These are phyloP conservation scores for Spinus olivaceus DNA, from an alignment of 2,797 vertebrate genomes.

Conservation along the genomic window DNA sequence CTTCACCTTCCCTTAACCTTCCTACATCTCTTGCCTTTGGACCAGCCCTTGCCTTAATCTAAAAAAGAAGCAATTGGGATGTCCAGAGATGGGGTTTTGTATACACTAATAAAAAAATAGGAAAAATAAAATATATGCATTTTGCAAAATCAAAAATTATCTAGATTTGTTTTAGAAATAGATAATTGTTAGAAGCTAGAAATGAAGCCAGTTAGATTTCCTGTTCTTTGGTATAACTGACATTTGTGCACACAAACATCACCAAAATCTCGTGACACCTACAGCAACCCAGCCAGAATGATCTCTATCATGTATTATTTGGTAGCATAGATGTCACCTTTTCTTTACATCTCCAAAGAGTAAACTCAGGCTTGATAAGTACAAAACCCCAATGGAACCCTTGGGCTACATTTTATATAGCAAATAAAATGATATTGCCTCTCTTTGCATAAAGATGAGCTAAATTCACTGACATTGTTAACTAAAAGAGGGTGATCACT, in stretches of 20 bases:
- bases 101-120: neutral
- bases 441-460: neutral
- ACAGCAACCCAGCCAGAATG: neutral
- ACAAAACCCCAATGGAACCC: neutral
- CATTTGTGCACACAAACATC: neutral
- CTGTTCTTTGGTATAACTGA: neutral
- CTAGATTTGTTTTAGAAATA: neutral
- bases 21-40: neutral
- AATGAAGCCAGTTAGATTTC: neutral
- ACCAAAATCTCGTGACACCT: neutral
- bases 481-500: neutral
- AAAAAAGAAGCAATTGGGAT: neutral
- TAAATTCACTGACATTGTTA: neutral
- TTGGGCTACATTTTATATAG: neutral
- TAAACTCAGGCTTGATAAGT: neutral
- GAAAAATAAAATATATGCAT: neutral
- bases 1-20: neutral
- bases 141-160: neutral
- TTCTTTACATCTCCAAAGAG: neutral
- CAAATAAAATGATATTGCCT: neutral
- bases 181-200: neutral
- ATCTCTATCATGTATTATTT: neutral
- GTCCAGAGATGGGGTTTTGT: rapidly evolving
- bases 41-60: neutral
- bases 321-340: neutral